Conservation (phyloP, 2,888 invertebrate species). For the Theretra japonica region DNA sequence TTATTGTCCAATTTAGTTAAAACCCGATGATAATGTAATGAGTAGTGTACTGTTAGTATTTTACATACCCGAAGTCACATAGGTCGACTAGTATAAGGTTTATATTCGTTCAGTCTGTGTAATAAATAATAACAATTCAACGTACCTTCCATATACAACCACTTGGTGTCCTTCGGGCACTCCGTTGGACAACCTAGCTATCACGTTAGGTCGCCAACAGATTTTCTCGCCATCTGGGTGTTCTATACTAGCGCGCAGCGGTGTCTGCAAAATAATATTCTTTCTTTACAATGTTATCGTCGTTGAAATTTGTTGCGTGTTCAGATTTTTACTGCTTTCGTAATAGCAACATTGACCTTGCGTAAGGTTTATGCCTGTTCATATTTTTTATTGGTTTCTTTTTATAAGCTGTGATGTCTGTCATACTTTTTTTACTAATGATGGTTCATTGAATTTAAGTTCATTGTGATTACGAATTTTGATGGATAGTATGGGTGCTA, state of each 20-base stretch:
- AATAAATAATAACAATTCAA: background rate
- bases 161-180: conserved; percentile 81
- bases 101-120: too few relatives aligned
- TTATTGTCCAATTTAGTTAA: too few relatives aligned
- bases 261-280: conserved; percentile 56
- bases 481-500: too few relatives aligned
- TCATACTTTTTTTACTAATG: background rate
- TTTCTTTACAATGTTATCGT: background rate
- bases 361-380: background rate
- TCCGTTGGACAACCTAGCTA: conserved; percentile 70
- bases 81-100: background rate
- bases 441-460: too few relatives aligned
- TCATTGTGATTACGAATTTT: too few relatives aligned
- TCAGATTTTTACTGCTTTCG: background rate
- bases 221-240: conserved; percentile 65
- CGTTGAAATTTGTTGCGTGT: background rate
- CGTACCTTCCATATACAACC: conserved; percentile 70
- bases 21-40: too few relatives aligned
- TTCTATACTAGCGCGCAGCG: conserved; percentile 54
- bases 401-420: background rate
- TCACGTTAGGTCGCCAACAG: conserved; percentile 75
- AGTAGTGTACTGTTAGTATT: too few relatives aligned
- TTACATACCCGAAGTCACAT: too few relatives aligned
- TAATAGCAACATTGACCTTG: background rate
- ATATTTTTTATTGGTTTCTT: background rate